Evolutionary conservation across 2,113 vertebrate species (phyloP), one percentile per base, ranked within the genome.

Genomic region (Dasyprocta punctata): DNA sequence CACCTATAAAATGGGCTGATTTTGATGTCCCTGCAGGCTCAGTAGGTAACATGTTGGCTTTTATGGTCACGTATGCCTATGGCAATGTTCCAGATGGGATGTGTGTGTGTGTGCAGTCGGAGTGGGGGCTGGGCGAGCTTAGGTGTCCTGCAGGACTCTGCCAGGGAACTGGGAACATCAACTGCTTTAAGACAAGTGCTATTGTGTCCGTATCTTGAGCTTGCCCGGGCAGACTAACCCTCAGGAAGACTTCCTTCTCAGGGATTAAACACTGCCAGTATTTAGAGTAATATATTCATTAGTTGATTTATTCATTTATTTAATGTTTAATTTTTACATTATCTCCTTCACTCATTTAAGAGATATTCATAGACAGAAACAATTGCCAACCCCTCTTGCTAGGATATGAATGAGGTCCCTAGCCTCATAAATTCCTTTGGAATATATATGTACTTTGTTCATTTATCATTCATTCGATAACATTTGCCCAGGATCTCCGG

Each of bases 311-410:
- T 49, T 28, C 30, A 88, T 52, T 61, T 4, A 28, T 10, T 67
- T 58, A 26, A 56, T 65, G 9, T 84, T 63, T 61, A 61, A 82
- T 82, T 86, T 60, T 94, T 92, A 22, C 26, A 54, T 81, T 33
- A 92, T 89, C 91, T 77, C 33, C 63, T 77, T 85, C 36, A 84
- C 58, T 60, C 52, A 86, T 80, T 89, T 63, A 88, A 71, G 36
- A 80, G 73, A 28, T 86, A 84, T 52, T 58, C 71, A 20, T 85
- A 85, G 73, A 36, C 61, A 20, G 47, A 49, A 90, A 86, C 5
- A 80, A 30, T 87, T 49, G 47, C 30, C 24, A 87, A n/a, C 17
- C 3, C 10, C 9, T 71, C n/a, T 94, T 49, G 26, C 52, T 47
- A 60, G 67, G 20, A 9, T 73, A 38, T 47, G 26, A 33, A 28